Base-by-base conservation (phyloP, 92 coral and sea anemone species). In the Meandrina meandrites region DNA sequence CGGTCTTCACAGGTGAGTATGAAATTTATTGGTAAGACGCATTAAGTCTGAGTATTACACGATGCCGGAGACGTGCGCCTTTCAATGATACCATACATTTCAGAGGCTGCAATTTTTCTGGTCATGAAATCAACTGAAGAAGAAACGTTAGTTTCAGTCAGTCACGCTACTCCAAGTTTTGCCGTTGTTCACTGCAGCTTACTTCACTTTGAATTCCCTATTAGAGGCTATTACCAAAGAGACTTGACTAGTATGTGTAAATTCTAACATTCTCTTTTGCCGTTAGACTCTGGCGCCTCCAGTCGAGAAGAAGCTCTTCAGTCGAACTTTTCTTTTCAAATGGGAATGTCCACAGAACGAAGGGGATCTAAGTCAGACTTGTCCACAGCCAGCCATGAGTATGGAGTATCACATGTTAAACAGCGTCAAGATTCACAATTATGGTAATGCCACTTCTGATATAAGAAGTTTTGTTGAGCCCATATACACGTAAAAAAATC, bases 311-410 rank as follows among this genome's bases (percentile, higher is more conserved):
- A 85, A 73, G 79, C 91, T 53, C 84, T 84, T 16, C 98, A 81
- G 58, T 47, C 98, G 8, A 92, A 85, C 88, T 92, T 86, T 77
- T 88, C 98, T 35, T 56, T 86, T 58, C 94, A 92, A 81, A 86
- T 92, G 76, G 89, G 93, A 24, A 50, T 91, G 86, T 88, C 45
- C 82, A 71, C 90, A 66, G 98, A 92, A 42, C 92, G 95, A 82
- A 86, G 90, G 64, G 84, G 91, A 22, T 94, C 98, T 3, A 92
- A 94, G 70, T 88, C 95, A 54, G 98, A 94, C 72, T 90, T 94
- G 57, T 86, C 95, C 27, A 81, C 87, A 82, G 60, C 90, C 19
- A 76, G 79, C 76, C 81, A 68, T 51, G 95, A 90, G 66, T 90
- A 92, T 68, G 90, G 91, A 83, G 80, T 85, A 48, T 76, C 88